Conservation (phyloP, 2,113 vertebrate species). For the Vicugna pacos region DNA sequence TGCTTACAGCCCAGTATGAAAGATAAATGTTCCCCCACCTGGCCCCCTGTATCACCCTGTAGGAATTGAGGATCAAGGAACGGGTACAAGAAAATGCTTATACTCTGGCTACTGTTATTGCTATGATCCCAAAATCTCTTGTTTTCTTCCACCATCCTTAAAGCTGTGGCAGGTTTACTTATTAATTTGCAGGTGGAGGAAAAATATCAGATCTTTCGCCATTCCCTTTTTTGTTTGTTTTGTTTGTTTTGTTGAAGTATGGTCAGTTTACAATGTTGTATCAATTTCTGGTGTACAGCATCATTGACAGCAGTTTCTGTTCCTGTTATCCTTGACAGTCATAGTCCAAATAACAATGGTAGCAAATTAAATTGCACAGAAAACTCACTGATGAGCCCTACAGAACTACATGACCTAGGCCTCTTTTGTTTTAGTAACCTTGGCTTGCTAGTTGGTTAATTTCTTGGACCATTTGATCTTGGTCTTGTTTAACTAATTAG, state of each 20-base stretch:
- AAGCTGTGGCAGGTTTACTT: background rate
- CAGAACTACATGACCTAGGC: background rate
- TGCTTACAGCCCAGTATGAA: conserved; percentile 3
- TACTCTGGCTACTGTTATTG: background rate
- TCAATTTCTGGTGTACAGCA: too few relatives aligned
- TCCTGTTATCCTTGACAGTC: background rate
- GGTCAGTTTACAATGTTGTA: too few relatives aligned
- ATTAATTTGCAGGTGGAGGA: background rate
- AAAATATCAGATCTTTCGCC: background rate
- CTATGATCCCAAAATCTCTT: background rate
- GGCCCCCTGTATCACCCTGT: background rate
- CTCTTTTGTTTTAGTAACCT: conserved; percentile 1
- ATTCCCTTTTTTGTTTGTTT: too few relatives aligned
- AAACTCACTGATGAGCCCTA: background rate
- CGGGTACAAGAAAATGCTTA: background rate
- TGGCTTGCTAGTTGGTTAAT: conserved; percentile 36
- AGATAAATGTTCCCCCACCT: background rate
- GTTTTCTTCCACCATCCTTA: conserved; percentile 11
- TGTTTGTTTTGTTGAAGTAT: too few relatives aligned
- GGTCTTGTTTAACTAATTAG: conserved; percentile 40
- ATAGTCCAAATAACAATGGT: background rate
- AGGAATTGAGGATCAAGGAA: background rate
- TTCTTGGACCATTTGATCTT: background rate
- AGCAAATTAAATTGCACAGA: background rate
- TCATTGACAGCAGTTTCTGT: background rate